Base-by-base conservation (phyloP, 2,113 vertebrate genomes). In the Propithecus coquereli region DNA sequence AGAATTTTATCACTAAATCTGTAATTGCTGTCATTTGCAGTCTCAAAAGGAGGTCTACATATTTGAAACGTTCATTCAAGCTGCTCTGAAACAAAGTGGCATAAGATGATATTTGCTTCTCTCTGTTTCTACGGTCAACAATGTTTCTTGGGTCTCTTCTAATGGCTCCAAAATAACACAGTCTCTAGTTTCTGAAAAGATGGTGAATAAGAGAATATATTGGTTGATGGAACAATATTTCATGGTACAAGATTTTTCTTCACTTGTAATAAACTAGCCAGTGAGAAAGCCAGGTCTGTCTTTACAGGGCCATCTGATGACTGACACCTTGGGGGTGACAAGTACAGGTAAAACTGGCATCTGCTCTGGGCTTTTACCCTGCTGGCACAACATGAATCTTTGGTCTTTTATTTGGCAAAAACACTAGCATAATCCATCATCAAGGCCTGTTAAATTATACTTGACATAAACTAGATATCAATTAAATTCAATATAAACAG, bases 61-160 rank as follows among this genome's bases (percentile, higher is more conserved):
- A 7, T 9, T 9, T 6, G 63, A 50, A 34, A 54, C 0, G 0
- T 34, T 81, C 30, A 14, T 10, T 7, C 18, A 37, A n/a, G 79
- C 0, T 11, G 40, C 50, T 70, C 87, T 17, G 74, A 61, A 68
- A 45, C 50, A 1, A 81, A 50, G 43, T 0, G 50, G 50, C 43
- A 30, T 6, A 0, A 8, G 13, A 23, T 2, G 3, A 30, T 4
- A 30, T 4, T 27, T 47, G 50, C 12, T n/a, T n/a, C 40, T 37
- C 10, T 27, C 73, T 2, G 30, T 54, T 74, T 76, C 66, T 20
- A 25, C 1, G 7, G n/a, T 3, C 37, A 25, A 27, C 14, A 37
- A 4, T 5, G 32, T 34, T 40, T 73, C 92, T 91, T 3, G 0
- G 32, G 32, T 34, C 54, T 66, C 30, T 84, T 61, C 12, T 3